A percentile compares a stretch with the other conserved stretches of the same genome.
phyloP scores from a whole-genome alignment of 2,888 invertebrate genomes.

The Therioaphis trifolii region DNA sequence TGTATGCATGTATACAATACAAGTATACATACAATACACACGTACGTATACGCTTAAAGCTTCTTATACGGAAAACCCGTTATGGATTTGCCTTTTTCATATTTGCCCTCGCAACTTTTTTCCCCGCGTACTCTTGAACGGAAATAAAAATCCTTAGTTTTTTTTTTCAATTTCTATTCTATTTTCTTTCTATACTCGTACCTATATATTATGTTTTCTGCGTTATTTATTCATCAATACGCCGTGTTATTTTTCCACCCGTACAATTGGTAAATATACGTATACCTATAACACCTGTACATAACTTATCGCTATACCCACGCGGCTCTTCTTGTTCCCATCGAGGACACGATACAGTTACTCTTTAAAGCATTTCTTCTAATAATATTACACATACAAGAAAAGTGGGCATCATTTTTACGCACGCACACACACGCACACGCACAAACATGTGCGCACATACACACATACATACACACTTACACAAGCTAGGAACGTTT shows the following conservation, averaged over 20 bases:
- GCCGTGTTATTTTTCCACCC: background rate
- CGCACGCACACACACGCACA: too few relatives aligned
- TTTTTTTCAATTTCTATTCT: background rate
- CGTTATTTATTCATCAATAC: background rate
- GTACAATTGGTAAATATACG: background rate
- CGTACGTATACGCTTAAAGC: background rate
- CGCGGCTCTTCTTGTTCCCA: background rate
- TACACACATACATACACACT: too few relatives aligned
- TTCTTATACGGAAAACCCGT: conserved; percentile 16
- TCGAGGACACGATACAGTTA: background rate
- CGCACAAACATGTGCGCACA: too few relatives aligned
- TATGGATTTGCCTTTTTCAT: conserved; percentile 44
- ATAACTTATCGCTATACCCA: too few relatives aligned
- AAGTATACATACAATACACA: background rate
- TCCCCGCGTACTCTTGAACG: background rate
- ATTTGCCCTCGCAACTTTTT: conserved; percentile 9
- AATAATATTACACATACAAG: background rate
- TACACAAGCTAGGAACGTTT: too few relatives aligned
- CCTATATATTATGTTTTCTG: background rate
- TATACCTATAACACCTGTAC: background rate
- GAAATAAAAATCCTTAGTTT: conserved; percentile 7
- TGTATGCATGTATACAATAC: too few relatives aligned
- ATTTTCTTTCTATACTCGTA: background rate
- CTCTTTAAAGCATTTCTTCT: background rate
- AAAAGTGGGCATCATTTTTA: too few relatives aligned